A percentile compares a stretch with the other conserved stretches of the same genome.
Conservation (phyloP, 2,113 vertebrate genomes). For the Syngnathus scovelli region DNA sequence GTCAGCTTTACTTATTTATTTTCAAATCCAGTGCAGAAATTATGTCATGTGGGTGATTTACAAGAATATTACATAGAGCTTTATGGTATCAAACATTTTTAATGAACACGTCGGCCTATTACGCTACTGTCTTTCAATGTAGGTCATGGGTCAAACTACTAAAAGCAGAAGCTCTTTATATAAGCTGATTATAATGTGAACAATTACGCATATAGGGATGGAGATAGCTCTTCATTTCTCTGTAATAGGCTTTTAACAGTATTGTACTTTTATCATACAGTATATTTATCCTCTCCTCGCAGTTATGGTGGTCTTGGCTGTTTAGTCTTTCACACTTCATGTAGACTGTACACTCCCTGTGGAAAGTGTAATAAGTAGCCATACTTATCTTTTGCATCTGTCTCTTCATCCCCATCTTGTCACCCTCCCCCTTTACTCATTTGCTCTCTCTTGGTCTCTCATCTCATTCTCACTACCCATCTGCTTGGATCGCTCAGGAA, state of each 20-base stretch:
- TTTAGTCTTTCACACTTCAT: slow-evolving; percentile 27
- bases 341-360: slow-evolving; percentile 36
- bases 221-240: slow-evolving; percentile 15
- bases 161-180: too few relatives aligned
- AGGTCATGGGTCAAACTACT: too few relatives aligned
- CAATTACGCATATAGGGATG: slow-evolving; percentile 4
- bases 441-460: slow-evolving; percentile 44
- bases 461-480: slow-evolving; percentile 60
- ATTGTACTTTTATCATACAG: slow-evolving; percentile 29
- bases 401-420: slow-evolving; percentile 37
- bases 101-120: too few relatives aligned
- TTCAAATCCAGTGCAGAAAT: too few relatives aligned
- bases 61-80: too few relatives aligned
- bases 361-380: slow-evolving; percentile 53
- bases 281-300: slow-evolving; percentile 25
- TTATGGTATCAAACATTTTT: too few relatives aligned
- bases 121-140: too few relatives aligned
- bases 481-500: slow-evolving; percentile 56
- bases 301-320: slow-evolving; percentile 33
- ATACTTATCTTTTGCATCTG: slow-evolving; percentile 30
- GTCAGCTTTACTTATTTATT: too few relatives aligned
- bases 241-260: slow-evolving; percentile 15
- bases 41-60: too few relatives aligned
- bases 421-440: slow-evolving; percentile 30
- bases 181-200: background rate